phyloP scores from a whole-genome alignment of 1,140 invertebrate species.

The Bombus pascuorum region DNA sequence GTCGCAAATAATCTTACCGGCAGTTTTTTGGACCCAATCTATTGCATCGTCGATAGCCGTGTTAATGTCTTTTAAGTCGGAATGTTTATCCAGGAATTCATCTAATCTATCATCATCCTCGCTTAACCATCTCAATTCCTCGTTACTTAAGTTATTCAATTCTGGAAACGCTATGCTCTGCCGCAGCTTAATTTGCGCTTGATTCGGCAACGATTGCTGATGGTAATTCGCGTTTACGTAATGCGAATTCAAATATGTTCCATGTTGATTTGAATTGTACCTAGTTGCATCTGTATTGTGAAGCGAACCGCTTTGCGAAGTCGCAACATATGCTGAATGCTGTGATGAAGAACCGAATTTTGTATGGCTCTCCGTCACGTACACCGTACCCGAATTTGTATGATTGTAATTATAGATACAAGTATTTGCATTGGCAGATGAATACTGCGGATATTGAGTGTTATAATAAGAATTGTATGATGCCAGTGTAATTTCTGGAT shows the following conservation, averaged over 20 bases:
- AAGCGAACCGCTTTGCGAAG: slow-evolving; percentile 63
- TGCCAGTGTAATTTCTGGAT: slow-evolving; percentile 73
- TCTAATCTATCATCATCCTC: slow-evolving; percentile 87
- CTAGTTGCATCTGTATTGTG: slow-evolving; percentile 67
- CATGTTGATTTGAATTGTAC: slow-evolving; percentile 74
- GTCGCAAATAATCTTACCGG: slow-evolving; percentile 81
- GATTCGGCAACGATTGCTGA: slow-evolving; percentile 62
- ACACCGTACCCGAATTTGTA: slow-evolving; percentile 71
- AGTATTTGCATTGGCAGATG: slow-evolving; percentile 74
- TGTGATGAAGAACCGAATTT: slow-evolving; percentile 69
- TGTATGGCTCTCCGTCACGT: slow-evolving; percentile 62
- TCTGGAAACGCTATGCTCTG: slow-evolving; percentile 84
- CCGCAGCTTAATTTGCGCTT: slow-evolving; percentile 53
- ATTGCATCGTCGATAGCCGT: slow-evolving; percentile 88
- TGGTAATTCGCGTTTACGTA: slow-evolving; percentile 68
- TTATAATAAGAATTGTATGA: slow-evolving; percentile 78
- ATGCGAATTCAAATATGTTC: slow-evolving; percentile 73
- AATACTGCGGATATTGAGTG: slow-evolving; percentile 75
- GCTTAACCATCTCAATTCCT: slow-evolving; percentile 87
- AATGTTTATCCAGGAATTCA: slow-evolving; percentile 87
- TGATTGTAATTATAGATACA: slow-evolving; percentile 78
- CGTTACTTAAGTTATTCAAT: slow-evolving; percentile 85
- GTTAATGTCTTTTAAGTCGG: slow-evolving; percentile 86
- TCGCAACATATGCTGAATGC: slow-evolving; percentile 65
- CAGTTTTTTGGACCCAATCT: slow-evolving; percentile 87